Evolutionary conservation across 92 coral and sea anemone species (phyloP).

Genomic region (Phymanthus crucifer): DNA sequence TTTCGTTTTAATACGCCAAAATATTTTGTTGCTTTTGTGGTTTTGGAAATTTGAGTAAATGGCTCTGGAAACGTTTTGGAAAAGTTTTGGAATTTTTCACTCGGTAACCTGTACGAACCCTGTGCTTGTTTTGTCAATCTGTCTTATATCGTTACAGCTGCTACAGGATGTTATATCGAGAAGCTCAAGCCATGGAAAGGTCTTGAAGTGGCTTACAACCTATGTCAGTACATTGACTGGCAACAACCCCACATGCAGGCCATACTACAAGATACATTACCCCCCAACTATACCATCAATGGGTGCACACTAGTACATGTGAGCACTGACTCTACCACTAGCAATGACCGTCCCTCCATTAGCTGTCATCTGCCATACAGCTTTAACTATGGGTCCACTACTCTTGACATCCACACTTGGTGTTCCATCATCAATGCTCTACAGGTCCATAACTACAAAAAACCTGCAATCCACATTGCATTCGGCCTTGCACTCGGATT

Average conservation of each 20-base stretch:
- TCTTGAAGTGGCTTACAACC: conserved; percentile 34
- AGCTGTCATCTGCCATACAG: conserved; percentile 22
- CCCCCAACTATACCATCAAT: conserved; percentile 1
- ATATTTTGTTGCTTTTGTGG: too few species aligned
- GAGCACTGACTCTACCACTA: not conserved
- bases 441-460: conserved; percentile 33
- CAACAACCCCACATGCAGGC: not conserved
- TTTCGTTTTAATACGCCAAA: too few species aligned
- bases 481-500: conserved; percentile 54
- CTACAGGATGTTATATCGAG: not conserved
- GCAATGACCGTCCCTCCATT: not conserved
- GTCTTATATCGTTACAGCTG: not conserved
- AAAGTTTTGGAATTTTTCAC: too few species aligned
- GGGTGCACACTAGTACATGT: conserved; percentile 16
- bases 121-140: too few species aligned
- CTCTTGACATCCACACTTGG: conserved; percentile 57
- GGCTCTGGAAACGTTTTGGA: too few species aligned
- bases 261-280: conserved; percentile 12
- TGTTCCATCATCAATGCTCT: conserved; percentile 75
- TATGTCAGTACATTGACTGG: conserved; percentile 25
- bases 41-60: too few species aligned
- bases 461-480: conserved; percentile 60
- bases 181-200: conserved; percentile 29
- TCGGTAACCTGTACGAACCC: too few species aligned
- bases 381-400: conserved; percentile 50